Evolutionary conservation across 2,113 vertebrate genomes (phyloP).

Genomic region (Pedetes capensis): DNA sequence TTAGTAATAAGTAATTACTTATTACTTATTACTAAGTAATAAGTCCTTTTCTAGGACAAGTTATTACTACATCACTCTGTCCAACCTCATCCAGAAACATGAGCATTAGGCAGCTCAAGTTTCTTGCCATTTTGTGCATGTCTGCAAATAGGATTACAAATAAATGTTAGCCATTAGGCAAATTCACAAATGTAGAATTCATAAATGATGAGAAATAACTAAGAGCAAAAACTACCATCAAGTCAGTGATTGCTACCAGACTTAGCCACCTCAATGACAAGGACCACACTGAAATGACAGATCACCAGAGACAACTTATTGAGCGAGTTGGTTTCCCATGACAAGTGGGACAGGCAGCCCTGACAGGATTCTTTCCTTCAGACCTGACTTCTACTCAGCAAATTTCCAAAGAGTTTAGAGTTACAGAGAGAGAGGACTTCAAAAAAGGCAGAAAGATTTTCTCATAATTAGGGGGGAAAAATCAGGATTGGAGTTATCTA

Average conservation of each 20-base stretch:
- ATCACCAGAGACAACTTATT: not conserved
- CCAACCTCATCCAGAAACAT: not conserved
- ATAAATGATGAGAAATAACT: not conserved
- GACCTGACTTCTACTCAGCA: not conserved
- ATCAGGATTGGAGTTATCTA: not conserved
- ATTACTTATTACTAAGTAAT: no score
- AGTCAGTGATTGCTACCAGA: not conserved
- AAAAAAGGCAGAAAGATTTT: not conserved
- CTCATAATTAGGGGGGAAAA: not conserved
- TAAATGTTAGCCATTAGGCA: not conserved
- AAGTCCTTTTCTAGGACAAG: no score
- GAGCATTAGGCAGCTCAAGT: not conserved
- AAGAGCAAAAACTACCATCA: not conserved
- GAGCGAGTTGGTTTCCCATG: not conserved
- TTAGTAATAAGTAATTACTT: no score
- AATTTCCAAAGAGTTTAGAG: not conserved
- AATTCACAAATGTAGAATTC: not conserved
- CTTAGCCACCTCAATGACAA: not conserved
- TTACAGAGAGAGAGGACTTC: not conserved
- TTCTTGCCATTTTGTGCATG: not conserved
- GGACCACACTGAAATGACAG: not conserved
- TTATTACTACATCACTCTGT: rapidly evolving
- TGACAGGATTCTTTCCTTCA: not conserved
- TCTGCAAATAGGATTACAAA: not conserved
- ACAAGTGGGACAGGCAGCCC: not conserved